phyloP scores from a whole-genome alignment of 2,888 invertebrate genomes.

The Smittia sp. region DNA sequence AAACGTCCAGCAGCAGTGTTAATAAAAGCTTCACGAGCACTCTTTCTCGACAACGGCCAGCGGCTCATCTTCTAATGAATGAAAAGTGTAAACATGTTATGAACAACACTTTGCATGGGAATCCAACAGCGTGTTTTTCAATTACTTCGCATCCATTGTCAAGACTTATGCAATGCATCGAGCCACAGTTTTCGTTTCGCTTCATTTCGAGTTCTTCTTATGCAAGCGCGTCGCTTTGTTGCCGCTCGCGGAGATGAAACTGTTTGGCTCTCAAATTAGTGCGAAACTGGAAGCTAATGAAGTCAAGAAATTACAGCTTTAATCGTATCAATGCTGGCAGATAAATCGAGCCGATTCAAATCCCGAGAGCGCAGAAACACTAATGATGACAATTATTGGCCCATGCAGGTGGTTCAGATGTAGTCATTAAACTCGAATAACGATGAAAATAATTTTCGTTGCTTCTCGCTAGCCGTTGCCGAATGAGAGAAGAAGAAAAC shows the following conservation, averaged over 20 bases:
- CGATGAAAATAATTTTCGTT: neutral
- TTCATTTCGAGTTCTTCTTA: conserved; percentile 25
- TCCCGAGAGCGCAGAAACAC: no score
- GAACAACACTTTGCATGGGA: neutral
- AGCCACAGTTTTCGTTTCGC: conserved; percentile 19
- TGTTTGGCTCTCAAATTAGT: neutral
- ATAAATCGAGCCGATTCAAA: no score
- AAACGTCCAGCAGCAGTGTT: neutral
- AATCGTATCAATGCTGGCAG: no score
- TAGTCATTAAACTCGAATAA: no score
- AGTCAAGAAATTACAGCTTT: neutral
- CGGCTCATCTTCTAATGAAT: neutral
- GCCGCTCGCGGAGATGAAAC: neutral
- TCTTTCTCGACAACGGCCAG: neutral
- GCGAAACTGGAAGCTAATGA: neutral
- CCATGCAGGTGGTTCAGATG: no score
- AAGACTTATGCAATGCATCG: conserved; percentile 10
- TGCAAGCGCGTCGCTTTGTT: neutral
- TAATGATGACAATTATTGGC: no score
- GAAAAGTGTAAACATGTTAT: conserved; percentile 17
- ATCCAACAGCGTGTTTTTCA: conserved; percentile 1
- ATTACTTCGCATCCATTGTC: neutral
- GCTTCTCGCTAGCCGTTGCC: no score
- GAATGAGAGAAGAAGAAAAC: neutral
- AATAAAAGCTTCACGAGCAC: neutral